Evolutionary conservation across 2,797 vertebrate genomes (phyloP).

Genomic region (Rhincodon typus): DNA sequence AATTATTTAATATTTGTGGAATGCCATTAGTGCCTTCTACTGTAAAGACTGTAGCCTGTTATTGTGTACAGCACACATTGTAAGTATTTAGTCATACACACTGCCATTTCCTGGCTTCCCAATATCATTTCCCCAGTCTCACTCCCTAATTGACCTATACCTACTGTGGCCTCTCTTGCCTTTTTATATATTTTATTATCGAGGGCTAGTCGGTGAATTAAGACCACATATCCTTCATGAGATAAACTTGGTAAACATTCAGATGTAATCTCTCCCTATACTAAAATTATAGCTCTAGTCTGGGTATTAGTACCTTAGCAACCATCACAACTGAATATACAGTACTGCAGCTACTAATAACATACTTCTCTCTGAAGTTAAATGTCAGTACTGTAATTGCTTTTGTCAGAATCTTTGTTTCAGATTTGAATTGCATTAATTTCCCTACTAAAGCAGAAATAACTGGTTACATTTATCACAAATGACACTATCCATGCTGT

Average conservation of each 20-base stretch:
- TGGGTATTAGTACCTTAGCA: conserved; percentile 23
- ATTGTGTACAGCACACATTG: no score
- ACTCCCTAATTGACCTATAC: no score
- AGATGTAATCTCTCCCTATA: neutral
- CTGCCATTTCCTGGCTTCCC: no score
- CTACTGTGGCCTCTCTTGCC: neutral
- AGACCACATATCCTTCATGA: neutral
- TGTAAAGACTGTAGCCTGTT: no score
- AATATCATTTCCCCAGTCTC: no score
- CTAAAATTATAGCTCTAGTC: conserved; percentile 7
- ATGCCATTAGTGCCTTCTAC: no score
- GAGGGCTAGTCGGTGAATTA: neutral
- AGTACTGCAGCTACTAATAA: conserved; percentile 32
- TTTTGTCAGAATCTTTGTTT: conserved; percentile 35
- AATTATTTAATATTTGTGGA: no score
- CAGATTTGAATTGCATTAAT: conserved; percentile 33
- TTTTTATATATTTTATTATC: neutral
- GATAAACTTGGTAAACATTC: conserved; percentile 6
- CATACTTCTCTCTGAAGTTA: conserved; percentile 25
- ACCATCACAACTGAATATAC: neutral
- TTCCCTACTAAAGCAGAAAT: conserved; percentile 23
- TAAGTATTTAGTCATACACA: no score
- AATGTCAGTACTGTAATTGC: conserved; percentile 33
- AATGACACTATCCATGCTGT: conserved; percentile 24
- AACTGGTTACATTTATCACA: conserved; percentile 18